Base-by-base conservation (phyloP, 2,888 invertebrate genomes). In the Gasteruption jaculator region DNA sequence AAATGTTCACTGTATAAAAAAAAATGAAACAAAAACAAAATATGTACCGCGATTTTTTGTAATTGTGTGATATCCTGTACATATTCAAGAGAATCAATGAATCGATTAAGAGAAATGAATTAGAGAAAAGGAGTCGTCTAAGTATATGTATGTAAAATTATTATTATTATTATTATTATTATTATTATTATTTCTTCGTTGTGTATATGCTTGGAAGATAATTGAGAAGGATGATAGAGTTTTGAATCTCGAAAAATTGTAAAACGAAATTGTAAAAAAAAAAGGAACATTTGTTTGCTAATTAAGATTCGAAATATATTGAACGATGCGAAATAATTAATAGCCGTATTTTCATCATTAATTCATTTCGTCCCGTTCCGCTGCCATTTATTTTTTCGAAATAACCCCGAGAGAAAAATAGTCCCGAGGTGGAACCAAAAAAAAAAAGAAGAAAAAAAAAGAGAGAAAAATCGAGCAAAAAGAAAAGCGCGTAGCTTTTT, bases 1-100 rank as follows among this genome's bases (percentile, higher is more conserved):
- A 50, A 43, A 44, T 48, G 49, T 54, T 51, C 41, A 48, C 41
- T 65, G 62, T 61, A 64, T n/a, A n/a, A n/a, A n/a, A n/a, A n/a
- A n/a, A n/a, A n/a, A n/a, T n/a, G n/a, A n/a, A n/a, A n/a, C n/a
- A n/a, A n/a, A n/a, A n/a, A n/a, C n/a, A n/a, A 58, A 49, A 61
- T 62, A 63, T 49, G 45, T 54, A 53, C 49, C 49, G 53, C 58
- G 49, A 57, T 57, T 60, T 53, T 57, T 53, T 55, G 60, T 50
- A 52, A n/a, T n/a, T 58, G 65, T 66, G 66, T 66, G 66, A 67
- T 67, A 67, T 58, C 52, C 46, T 67, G 67, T 66, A 67, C 52
- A 66, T 66, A 66, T 45, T 45, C n/a, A n/a, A n/a, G n/a, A n/a
- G n/a, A n/a, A n/a, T n/a, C n/a, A n/a, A n/a, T n/a, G n/a, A n/a